Evolutionary conservation across 2,888 invertebrate genomes (phyloP).

Genomic region (Stegophylla sp.): DNA sequence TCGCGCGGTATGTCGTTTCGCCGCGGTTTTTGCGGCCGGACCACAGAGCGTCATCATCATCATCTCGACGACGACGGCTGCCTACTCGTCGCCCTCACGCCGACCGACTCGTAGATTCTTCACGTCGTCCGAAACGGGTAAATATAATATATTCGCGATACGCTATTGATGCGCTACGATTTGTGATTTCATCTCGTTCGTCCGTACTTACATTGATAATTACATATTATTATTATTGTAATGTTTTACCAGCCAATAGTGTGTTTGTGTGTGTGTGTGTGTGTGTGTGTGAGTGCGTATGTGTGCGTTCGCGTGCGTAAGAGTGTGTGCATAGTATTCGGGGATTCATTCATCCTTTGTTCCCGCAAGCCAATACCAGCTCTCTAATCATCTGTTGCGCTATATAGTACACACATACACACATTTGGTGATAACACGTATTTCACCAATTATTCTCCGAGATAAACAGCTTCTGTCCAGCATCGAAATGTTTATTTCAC

Average conservation of each 20-base stretch:
- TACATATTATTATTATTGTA: no score
- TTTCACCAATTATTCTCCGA: not conserved
- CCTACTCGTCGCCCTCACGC: not conserved
- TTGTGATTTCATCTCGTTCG: no score
- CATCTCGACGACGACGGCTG: not conserved
- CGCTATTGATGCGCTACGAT: not conserved
- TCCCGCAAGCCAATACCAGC: constrained; percentile 50
- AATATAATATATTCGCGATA: not conserved
- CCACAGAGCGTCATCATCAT: not conserved
- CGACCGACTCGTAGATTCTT: constrained; percentile 26
- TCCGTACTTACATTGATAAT: not conserved
- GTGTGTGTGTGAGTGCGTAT: not conserved
- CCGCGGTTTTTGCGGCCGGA: not conserved
- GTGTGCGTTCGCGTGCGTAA: not conserved
- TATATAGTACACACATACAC: constrained; percentile 27
- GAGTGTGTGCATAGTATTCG: constrained; percentile 34
- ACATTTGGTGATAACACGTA: constrained; percentile 39
- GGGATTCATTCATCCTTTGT: constrained; percentile 58
- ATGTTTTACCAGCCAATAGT: not conserved
- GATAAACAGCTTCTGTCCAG: not conserved
- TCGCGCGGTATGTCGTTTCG: constrained; percentile 3
- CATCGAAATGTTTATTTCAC: not conserved
- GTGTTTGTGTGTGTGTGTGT: not conserved
- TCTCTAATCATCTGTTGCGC: constrained; percentile 58
- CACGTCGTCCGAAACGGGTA: constrained; percentile 37